Percentiles rank a stretch among this genome's conserved stretches.
Conservation (phyloP, 2,113 vertebrate genomes). For the Pogona vitticeps region DNA sequence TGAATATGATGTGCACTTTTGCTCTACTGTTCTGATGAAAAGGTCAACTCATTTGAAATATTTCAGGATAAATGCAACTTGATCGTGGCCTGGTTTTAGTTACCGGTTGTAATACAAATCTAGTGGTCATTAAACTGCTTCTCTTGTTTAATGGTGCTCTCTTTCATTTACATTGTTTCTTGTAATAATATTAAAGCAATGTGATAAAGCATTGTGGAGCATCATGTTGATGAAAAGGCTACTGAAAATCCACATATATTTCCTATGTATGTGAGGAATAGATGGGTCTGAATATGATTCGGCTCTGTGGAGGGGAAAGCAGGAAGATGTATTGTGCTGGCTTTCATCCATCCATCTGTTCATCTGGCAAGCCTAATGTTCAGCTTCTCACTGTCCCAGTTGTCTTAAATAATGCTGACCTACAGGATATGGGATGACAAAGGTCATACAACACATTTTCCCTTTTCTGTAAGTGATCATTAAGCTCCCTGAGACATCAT, state of each 20-base stretch:
- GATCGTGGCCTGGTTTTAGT: background rate
- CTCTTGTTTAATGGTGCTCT: slow-evolving; percentile 25
- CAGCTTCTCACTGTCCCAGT: slow-evolving; percentile 57
- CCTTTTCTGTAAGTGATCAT: slow-evolving; percentile 58
- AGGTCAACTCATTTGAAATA: slow-evolving; percentile 54
- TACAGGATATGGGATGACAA: slow-evolving; percentile 62
- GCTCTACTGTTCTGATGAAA: slow-evolving; percentile 37
- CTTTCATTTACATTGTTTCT: slow-evolving; percentile 35
- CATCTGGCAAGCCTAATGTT: slow-evolving; percentile 67
- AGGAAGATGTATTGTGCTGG: slow-evolving; percentile 65
- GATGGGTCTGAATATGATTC: slow-evolving; percentile 64
- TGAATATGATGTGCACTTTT: slow-evolving; percentile 23
- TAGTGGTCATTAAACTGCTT: slow-evolving; percentile 35
- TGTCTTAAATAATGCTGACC: slow-evolving; percentile 71
- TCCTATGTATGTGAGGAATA: background rate
- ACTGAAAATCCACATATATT: slow-evolving; percentile 44
- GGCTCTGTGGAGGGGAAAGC: slow-evolving; percentile 47
- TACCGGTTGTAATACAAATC: slow-evolving; percentile 35
- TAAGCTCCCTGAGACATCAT: slow-evolving; percentile 56
- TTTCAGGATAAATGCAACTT: slow-evolving; percentile 33
- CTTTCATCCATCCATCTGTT: slow-evolving; percentile 68
- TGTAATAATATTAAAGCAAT: slow-evolving; percentile 39
- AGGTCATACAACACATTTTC: slow-evolving; percentile 61
- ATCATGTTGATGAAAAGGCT: slow-evolving; percentile 46
- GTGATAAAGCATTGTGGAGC: slow-evolving; percentile 48